Conservation (phyloP, 2,113 vertebrate species). For the Poeciliopsis retropinna region DNA sequence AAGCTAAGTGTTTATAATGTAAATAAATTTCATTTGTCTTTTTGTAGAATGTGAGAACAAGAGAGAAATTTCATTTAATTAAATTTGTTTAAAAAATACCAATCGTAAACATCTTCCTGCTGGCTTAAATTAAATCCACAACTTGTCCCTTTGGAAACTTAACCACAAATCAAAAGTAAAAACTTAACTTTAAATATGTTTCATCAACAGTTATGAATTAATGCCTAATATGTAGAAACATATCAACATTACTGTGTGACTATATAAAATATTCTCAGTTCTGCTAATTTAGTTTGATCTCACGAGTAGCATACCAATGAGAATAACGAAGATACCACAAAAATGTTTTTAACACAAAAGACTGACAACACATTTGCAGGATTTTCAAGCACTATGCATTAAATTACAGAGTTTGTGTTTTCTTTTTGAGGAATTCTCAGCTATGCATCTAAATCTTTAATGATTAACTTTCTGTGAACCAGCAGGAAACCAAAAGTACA, state of each 20-base stretch:
- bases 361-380: neutral
- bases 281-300: neutral
- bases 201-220: neutral
- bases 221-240: neutral
- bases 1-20: no score
- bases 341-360: neutral
- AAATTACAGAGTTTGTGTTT: neutral
- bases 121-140: neutral
- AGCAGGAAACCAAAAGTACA: neutral
- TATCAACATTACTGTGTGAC: neutral
- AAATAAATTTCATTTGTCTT: no score
- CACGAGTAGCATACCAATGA: neutral
- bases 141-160: neutral
- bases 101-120: neutral
- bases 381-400: neutral
- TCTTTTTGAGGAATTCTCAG: neutral
- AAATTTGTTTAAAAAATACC: no score
- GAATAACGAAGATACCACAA: neutral
- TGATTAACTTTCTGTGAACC: constrained; percentile 16
- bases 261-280: neutral
- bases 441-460: neutral
- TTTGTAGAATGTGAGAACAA: no score
- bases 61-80: no score
- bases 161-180: neutral
- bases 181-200: no score